Evolutionary conservation across 2,113 vertebrate species (phyloP).

Genomic region (Thalassoma bifasciatum): DNA sequence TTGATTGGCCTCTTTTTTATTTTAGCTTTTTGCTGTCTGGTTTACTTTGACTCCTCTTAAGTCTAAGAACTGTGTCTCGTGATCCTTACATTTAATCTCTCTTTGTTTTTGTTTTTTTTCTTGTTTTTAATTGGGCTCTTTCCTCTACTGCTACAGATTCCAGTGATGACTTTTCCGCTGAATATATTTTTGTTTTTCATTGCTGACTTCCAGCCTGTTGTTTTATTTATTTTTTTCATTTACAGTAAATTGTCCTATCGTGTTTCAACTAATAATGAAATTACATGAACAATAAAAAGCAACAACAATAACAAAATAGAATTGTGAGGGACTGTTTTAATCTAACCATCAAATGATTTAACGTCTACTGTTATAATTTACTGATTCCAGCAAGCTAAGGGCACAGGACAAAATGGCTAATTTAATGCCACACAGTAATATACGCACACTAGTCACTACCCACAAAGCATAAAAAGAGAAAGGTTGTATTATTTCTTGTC

Average conservation of each 20-base stretch:
- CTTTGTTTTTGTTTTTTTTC: too few relatives aligned
- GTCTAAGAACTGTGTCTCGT: constrained; percentile 20
- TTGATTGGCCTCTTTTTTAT: constrained; percentile 14
- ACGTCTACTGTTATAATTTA: too few relatives aligned
- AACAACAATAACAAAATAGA: too few relatives aligned
- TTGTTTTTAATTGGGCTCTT: constrained; percentile 10
- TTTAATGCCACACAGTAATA: neutral
- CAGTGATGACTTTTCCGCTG: neutral
- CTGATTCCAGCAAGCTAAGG: too few relatives aligned
- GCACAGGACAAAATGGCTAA: neutral
- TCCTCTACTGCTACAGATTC: neutral
- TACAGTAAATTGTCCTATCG: neutral
- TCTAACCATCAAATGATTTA: too few relatives aligned
- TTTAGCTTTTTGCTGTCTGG: constrained; percentile 13
- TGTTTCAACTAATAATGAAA: neutral
- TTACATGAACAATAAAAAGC: too few relatives aligned
- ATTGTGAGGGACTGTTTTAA: too few relatives aligned
- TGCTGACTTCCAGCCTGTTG: neutral
- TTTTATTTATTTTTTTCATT: constrained; percentile 5
- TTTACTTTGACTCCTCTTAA: constrained; percentile 25
- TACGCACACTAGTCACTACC: neutral
- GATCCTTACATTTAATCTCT: neutral
- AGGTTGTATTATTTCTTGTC: too few relatives aligned
- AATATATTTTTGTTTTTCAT: neutral
- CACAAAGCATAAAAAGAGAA: neutral